Evolutionary conservation across 2,113 vertebrate species (phyloP).

Genomic region (Pithys albifrons): DNA sequence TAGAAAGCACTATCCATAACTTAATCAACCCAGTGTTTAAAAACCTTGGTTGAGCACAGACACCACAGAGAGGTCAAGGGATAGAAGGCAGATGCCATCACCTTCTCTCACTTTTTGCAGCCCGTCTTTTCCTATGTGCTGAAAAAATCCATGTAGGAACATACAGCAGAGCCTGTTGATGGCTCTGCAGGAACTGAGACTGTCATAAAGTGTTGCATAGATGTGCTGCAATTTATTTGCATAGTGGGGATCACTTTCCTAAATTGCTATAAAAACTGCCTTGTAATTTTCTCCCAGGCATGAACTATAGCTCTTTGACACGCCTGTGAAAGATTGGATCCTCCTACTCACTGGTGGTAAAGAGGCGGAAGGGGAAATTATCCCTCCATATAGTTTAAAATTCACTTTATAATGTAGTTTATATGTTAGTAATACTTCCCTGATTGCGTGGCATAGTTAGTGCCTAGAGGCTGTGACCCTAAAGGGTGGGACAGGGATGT

Average conservation of each 20-base stretch:
- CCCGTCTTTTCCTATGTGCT: neutral
- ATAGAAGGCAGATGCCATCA: neutral
- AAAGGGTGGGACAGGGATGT: neutral
- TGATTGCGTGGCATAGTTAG: neutral
- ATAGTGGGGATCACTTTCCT: neutral
- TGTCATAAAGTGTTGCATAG: neutral
- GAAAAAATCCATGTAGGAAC: neutral
- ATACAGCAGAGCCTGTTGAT: neutral
- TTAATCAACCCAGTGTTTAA: neutral
- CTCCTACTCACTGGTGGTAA: neutral
- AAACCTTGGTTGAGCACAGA: neutral
- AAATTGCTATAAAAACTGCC: neutral
- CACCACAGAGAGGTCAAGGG: neutral
- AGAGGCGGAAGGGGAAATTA: neutral
- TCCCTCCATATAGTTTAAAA: neutral
- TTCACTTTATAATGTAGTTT: neutral
- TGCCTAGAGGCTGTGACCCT: neutral
- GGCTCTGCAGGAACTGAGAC: neutral
- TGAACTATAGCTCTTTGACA: neutral
- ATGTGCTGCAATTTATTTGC: neutral
- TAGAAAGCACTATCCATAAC: rapidly evolving
- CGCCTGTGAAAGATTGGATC: neutral
- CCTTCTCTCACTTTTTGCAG: neutral
- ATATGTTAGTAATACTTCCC: neutral
- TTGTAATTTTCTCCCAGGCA: neutral